Conservation (phyloP, 2,113 vertebrate species). For the Gallinago jamesoni region DNA sequence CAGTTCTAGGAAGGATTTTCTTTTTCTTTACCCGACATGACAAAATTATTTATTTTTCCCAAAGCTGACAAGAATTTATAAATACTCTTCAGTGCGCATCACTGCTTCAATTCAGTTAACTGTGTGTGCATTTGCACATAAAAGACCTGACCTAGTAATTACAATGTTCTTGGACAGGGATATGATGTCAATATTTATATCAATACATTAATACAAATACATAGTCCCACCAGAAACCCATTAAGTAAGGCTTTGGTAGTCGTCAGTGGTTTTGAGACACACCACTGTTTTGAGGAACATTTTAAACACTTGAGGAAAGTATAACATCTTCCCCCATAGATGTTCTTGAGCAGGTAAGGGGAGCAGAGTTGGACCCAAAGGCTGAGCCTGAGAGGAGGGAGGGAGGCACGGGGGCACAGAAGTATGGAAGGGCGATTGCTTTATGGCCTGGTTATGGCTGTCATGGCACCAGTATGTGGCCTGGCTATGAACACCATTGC, state of each 20-base stretch:
- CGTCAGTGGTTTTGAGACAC: background rate
- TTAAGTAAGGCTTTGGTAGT: background rate
- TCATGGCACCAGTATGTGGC: too few relatives aligned
- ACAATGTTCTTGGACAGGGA: background rate
- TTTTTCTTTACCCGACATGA: background rate
- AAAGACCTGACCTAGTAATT: background rate
- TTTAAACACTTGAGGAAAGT: background rate
- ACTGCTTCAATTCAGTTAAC: background rate
- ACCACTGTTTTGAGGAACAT: background rate
- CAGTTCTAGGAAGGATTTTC: background rate
- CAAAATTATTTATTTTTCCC: background rate
- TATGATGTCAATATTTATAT: background rate
- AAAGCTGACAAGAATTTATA: background rate
- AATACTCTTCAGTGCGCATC: background rate
- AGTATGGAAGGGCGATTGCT: background rate
- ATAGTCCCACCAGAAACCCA: background rate
- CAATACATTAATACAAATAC: background rate
- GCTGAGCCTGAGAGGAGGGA: background rate
- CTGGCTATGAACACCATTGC: background rate
- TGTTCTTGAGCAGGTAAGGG: background rate
- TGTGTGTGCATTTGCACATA: background rate
- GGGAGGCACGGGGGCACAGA: background rate
- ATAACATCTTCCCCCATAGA: background rate
- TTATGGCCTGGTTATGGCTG: fast-evolving
- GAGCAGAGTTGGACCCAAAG: background rate